Conservation (phyloP, 2,113 vertebrate species). For the Ovis aries region DNA sequence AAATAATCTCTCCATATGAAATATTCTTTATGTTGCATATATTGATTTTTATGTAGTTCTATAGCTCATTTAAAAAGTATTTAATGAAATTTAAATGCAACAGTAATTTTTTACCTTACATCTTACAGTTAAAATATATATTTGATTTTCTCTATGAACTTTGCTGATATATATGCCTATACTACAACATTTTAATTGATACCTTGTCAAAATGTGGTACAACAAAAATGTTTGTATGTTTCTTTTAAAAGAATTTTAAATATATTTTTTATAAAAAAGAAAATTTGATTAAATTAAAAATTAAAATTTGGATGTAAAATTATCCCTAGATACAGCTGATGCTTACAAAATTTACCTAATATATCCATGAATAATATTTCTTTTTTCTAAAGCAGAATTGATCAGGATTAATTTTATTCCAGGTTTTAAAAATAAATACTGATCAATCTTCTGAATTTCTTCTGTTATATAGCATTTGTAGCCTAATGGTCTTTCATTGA, state of each 20-base stretch:
- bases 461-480: neutral
- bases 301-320: neutral
- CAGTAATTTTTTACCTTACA: neutral
- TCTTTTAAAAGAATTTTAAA: neutral
- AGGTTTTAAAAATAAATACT: neutral
- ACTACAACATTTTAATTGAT: neutral
- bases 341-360: neutral
- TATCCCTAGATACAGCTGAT: neutral
- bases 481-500: neutral
- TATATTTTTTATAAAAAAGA: neutral
- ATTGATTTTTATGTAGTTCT: neutral
- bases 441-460: neutral
- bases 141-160: neutral
- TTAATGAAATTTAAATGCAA: neutral
- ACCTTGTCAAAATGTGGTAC: neutral
- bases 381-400: neutral
- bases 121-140: neutral
- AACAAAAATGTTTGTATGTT: neutral
- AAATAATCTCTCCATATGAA: neutral
- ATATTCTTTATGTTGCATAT: neutral
- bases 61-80: neutral
- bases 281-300: neutral
- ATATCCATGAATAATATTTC: neutral
- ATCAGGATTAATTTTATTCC: neutral
- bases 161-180: neutral